Percentiles rank a stretch among this genome's conserved stretches.
These are phyloP conservation scores for Stenodema calcarata DNA, from an alignment of 2,888 invertebrate genomes.

Conservation along the genomic window DNA sequence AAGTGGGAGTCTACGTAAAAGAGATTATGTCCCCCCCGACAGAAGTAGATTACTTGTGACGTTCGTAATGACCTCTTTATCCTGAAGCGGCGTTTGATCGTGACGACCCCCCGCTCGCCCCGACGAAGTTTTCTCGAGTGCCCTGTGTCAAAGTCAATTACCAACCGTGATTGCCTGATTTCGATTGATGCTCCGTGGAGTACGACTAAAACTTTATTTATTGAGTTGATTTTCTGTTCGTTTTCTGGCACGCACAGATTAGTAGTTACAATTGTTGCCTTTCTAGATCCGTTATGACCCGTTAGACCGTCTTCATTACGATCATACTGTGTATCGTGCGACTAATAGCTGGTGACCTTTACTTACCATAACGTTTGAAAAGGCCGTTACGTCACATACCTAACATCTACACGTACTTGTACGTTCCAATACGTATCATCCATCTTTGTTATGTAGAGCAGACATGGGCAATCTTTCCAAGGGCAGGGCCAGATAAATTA, in stretches of 20 bases:
- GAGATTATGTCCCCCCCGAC: constrained; percentile 5
- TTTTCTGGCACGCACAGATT: not conserved
- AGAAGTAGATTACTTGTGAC: constrained; percentile 20
- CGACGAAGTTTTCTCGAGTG: not conserved
- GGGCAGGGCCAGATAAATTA: no score
- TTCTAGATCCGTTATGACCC: not conserved
- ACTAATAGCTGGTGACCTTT: not conserved
- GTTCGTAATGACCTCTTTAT: constrained; percentile 10
- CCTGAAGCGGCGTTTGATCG: not conserved
- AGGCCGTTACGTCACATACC: not conserved
- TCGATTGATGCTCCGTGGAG: not conserved
- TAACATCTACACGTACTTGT: not conserved
- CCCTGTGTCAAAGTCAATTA: constrained; percentile 17
- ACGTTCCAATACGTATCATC: no score
- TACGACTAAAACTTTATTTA: not conserved
- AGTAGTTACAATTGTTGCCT: not conserved
- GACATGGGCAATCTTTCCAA: no score
- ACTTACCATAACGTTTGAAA: not conserved
- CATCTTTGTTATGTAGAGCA: no score
- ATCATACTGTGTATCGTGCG: not conserved
- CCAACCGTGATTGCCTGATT: constrained; percentile 19
- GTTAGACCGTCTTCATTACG: not conserved
- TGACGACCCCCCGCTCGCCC: not conserved
- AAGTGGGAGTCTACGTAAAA: not conserved
- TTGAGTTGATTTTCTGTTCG: constrained; percentile 1